Conservation (phyloP, 2,113 vertebrate genomes). For the Thinocorus orbignyianus region DNA sequence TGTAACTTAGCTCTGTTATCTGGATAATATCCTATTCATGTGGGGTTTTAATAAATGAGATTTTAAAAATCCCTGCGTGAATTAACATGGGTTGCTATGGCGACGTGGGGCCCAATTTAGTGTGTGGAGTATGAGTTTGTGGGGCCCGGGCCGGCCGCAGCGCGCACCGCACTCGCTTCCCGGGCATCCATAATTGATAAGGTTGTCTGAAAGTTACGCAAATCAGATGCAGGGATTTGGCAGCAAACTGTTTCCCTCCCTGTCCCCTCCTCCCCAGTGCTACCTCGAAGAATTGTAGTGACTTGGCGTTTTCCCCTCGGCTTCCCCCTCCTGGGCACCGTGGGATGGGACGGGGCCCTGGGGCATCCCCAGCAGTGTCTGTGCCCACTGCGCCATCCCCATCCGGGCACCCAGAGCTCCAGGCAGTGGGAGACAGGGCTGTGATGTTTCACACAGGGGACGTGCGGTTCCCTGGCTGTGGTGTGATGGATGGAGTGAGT, state of each 20-base stretch:
- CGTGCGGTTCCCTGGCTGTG: fast-evolving
- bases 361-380: not conserved
- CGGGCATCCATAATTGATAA: constrained; percentile 68
- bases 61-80: constrained; percentile 60
- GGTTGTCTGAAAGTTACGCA: constrained; percentile 68
- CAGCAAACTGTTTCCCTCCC: constrained; percentile 37
- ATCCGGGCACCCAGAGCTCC: fast-evolving
- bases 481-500: not conserved
- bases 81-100: constrained; percentile 62
- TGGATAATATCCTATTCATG: constrained; percentile 51
- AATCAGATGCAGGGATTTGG: constrained; percentile 64
- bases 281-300: constrained; percentile 60
- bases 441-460: fast-evolving
- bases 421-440: fast-evolving
- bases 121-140: not conserved
- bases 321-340: fast-evolving
- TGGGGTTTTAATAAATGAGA: constrained; percentile 58
- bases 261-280: constrained; percentile 29
- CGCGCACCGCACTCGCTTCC: not conserved
- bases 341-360: not conserved
- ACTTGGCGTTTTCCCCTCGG: constrained; percentile 52
- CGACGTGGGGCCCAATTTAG: constrained; percentile 31
- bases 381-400: fast-evolving
- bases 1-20: constrained; percentile 47
- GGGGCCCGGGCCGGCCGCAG: constrained; percentile 42